Evolutionary conservation across 2,888 invertebrate species (phyloP).

Genomic region (Orchesella flavescens): DNA sequence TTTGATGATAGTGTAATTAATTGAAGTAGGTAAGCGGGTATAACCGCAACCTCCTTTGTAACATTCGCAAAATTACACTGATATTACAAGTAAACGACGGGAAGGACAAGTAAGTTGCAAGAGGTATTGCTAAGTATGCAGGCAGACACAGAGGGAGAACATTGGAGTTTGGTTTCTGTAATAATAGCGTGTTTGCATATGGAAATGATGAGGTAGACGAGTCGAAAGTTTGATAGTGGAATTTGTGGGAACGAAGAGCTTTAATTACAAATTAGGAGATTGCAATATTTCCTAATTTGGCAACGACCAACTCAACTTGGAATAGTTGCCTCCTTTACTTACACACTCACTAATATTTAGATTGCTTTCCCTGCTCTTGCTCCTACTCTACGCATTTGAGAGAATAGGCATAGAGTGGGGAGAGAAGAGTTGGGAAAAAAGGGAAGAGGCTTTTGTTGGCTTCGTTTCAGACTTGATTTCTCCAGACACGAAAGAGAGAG

Average conservation of each 20-base stretch:
- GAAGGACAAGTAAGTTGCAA: not conserved
- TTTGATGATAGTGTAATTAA: not conserved
- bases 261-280: conserved; percentile 66
- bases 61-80: not conserved
- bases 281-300: conserved; percentile 66
- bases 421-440: conserved; percentile 21
- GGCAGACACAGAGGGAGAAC: not conserved
- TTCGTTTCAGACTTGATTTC: conserved; percentile 63
- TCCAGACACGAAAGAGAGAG: conserved; percentile 49
- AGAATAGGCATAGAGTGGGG: conserved; percentile 6
- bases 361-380: conserved; percentile 13
- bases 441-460: conserved; percentile 58
- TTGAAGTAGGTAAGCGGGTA: conserved; percentile 16
- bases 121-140: not conserved
- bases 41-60: conserved; percentile 19
- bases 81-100: not conserved
- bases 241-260: conserved; percentile 64
- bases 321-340: conserved; percentile 1
- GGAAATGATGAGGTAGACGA: conserved; percentile 19
- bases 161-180: not conserved
- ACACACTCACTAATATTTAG: conserved; percentile 42
- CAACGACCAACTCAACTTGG: conserved; percentile 48
- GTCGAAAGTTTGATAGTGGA: conserved; percentile 60
- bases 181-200: conserved; percentile 4
- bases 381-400: not conserved